Conservation (phyloP, 1,140 invertebrate species). For the Alviniconcha marisindica region DNA sequence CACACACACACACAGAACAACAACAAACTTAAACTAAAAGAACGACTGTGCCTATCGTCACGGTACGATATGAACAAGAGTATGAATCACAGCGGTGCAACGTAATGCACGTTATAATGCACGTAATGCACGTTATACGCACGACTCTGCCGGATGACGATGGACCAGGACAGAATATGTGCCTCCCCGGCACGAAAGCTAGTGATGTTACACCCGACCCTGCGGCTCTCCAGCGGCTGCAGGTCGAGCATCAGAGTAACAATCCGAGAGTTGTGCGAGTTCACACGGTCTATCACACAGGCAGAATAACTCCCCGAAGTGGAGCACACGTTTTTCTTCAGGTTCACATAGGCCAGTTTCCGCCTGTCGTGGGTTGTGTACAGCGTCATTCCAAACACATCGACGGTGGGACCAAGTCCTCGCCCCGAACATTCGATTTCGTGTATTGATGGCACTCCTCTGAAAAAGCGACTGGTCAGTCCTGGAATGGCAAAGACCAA, state of each 20-base stretch:
- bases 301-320: constrained; percentile 22
- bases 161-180: constrained; percentile 15
- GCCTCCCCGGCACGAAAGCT: not conserved
- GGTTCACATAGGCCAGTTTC: constrained; percentile 17
- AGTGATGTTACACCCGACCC: constrained; percentile 17
- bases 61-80: no score
- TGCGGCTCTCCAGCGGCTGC: not conserved
- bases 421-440: constrained; percentile 14
- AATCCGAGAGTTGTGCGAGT: constrained; percentile 14
- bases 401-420: not conserved
- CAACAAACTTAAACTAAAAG: not conserved
- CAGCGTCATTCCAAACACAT: constrained; percentile 3
- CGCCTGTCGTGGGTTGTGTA: not conserved
- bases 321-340: constrained; percentile 24
- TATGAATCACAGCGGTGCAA: not conserved
- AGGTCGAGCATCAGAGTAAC: constrained; percentile 4
- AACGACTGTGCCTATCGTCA: no score
- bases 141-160: not conserved
- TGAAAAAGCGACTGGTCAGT: not conserved
- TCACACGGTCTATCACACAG: not conserved
- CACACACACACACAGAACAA: not conserved
- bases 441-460: constrained; percentile 3
- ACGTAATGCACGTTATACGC: not conserved
- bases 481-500: not conserved
- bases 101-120: not conserved